Base-by-base conservation (phyloP, 2,113 vertebrate genomes). In the Chaetodon trifascialis region DNA sequence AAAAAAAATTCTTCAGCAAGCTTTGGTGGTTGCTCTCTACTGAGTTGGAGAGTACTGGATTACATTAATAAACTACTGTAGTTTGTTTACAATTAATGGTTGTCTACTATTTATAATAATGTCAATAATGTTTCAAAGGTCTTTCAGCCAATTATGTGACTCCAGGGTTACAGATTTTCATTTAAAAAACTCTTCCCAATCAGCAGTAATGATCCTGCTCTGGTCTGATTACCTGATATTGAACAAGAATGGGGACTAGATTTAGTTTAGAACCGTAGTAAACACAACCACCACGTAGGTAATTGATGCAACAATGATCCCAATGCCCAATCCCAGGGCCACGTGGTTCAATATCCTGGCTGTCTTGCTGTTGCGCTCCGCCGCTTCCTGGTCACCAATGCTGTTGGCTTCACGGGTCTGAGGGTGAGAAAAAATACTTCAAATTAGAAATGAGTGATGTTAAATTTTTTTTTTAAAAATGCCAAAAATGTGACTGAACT, bases 331-430 rank as follows among this genome's bases (percentile, higher is more conserved):
- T 68, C 91, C 93, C 71, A 94, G 63, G 4, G 4, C 85, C 67
- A 91, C 65, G 0, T 90, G 85, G 89, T 94, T 94, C 76, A 93
- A 81, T 0, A 30, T 92, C 51, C 46, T 64, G 80, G 93, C 80
- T 3, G 15, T 88, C 54, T 52, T 77, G 90, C 93, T 93, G 85
- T 3, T 85, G 7, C 63, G 68, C 74, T 91, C 90, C 0, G 92
- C 93, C 8, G 1, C 2, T 3, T 51, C 0, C 23, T 11, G 86
- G 59, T 94, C 62, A 2, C 92, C 92, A 0, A 7, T 0, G 0
- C 58, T 52, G 81, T 90, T 92, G 54, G 92, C 86, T 46, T 92
- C 88, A 36, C 90, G 89, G 38, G 91, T 1, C 92, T 94, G 52
- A 73, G 16, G 55, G 66, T 11, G n/a, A 69, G 21, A 52, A 49